Conservation (phyloP, 2,113 vertebrate genomes). For the Cyanoderma ruficeps region DNA sequence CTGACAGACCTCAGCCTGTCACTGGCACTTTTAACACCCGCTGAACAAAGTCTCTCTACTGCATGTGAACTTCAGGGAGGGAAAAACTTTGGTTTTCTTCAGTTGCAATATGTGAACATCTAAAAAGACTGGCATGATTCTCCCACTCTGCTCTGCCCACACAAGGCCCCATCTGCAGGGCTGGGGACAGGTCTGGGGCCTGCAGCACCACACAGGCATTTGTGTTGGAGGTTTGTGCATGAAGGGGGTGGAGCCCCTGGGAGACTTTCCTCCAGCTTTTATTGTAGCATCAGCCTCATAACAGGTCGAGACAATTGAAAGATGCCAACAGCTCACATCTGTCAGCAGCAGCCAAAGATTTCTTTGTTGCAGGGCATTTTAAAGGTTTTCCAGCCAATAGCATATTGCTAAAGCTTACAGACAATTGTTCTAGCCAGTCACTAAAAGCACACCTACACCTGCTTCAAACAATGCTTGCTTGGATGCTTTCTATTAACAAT, state of each 20-base stretch:
- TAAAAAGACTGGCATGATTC: background rate
- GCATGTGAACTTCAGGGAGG: background rate
- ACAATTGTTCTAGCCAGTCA: background rate
- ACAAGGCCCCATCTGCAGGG: background rate
- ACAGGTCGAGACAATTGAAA: background rate
- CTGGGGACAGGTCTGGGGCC: background rate
- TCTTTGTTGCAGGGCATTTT: background rate
- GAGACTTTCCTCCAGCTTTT: too few relatives aligned
- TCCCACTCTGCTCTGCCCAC: background rate
- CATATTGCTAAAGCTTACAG: background rate
- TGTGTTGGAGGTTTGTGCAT: too few relatives aligned
- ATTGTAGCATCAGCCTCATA: too few relatives aligned
- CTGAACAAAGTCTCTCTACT: background rate
- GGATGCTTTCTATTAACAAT: background rate
- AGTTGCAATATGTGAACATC: background rate
- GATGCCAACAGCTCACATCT: background rate
- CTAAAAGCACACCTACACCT: background rate
- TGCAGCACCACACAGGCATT: background rate
- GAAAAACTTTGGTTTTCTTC: background rate
- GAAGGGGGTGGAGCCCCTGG: too few relatives aligned
- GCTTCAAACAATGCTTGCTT: background rate
- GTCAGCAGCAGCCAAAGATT: background rate
- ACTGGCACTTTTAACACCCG: background rate
- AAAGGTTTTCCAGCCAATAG: background rate
- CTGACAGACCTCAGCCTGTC: background rate